Evolutionary conservation across 1,140 invertebrate genomes (phyloP), one percentile per base, ranked within the genome.

Genomic region (Drosophila eugracilis): DNA sequence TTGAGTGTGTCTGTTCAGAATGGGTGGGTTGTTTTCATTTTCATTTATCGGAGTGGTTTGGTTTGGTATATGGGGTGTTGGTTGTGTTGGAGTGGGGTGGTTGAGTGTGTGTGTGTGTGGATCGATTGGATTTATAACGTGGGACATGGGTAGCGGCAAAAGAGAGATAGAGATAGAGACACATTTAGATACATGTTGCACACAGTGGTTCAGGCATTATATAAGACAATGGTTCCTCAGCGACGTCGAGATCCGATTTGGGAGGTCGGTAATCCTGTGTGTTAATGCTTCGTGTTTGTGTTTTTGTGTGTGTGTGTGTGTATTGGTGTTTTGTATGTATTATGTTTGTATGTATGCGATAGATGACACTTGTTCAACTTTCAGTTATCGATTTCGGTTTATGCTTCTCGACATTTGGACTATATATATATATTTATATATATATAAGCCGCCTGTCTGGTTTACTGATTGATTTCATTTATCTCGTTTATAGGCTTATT

Each of bases 1-100:
- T 95, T 95, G 92, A 99, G 90, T 92, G 92, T 92, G 92, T 95
- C 95, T 96, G 93, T 91, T 62, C 53, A 39, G 37, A 70, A 39
- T 65, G 58, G 37, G 42, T n/a, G n/a, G n/a, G n/a, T n/a, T n/a
- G 45, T 52, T 59, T 49, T 60, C 36, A 6, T 17, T 9, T 37
- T 15, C 36, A 15, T 36, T 50, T 50, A 22, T 24, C 21, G 60
- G 39, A 21, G 49, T 28, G 14, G 39, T 54, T 28, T 52, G 28
- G 19, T 21, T 36, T 36, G 34, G 36, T 37, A 12, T 9, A 19
- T 22, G 26, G 26, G 50, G 52, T 60, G 48, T 45, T 34, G 52
- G 28, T 22, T 34, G 60, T 65, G 28, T 65, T 44, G 55, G 49
- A 24, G 60, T 47, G 6, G 50, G 49, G 45, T 62, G 19, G 32